Evolutionary conservation across 2,797 vertebrate species (phyloP).

Genomic region (Phalloptychus januarius): DNA sequence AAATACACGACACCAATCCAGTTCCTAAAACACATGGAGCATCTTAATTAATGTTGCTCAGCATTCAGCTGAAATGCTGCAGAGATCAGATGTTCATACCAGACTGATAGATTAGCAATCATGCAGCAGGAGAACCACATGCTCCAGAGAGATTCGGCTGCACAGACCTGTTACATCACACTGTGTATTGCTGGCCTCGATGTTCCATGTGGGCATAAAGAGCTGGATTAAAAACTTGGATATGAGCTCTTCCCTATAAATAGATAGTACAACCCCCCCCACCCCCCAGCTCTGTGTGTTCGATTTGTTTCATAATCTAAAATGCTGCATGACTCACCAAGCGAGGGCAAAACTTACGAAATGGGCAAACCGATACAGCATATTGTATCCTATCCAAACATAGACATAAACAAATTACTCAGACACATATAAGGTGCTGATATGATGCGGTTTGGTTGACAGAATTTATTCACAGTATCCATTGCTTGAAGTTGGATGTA

Average conservation of each 20-base stretch:
- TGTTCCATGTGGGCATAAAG: slow-evolving; percentile 57
- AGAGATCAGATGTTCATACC: slow-evolving; percentile 45
- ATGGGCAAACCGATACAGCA: slow-evolving; percentile 20
- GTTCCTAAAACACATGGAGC: slow-evolving; percentile 21
- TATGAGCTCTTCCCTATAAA: slow-evolving; percentile 74
- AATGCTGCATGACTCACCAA: slow-evolving; percentile 62
- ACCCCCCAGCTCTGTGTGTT: slow-evolving; percentile 49
- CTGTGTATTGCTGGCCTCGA: slow-evolving; percentile 30
- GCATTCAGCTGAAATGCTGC: slow-evolving; percentile 30
- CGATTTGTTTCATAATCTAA: slow-evolving; percentile 72
- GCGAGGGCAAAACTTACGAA: slow-evolving; percentile 32
- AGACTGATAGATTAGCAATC: slow-evolving; percentile 50
- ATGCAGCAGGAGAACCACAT: slow-evolving; percentile 55
- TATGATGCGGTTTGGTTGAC: neutral
- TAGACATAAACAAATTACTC: neutral
- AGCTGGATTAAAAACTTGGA: slow-evolving; percentile 74
- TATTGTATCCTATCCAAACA: neutral
- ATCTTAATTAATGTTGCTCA: slow-evolving; percentile 43
- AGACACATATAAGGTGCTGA: neutral
- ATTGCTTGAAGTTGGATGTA: neutral
- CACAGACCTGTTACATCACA: slow-evolving; percentile 69
- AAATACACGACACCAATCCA: slow-evolving; percentile 36
- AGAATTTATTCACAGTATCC: neutral
- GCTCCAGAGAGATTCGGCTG: slow-evolving; percentile 29
- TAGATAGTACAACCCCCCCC: slow-evolving; percentile 56